Base-by-base conservation (phyloP, 2,888 invertebrate species). In the Carpatolechia fugitivella region DNA sequence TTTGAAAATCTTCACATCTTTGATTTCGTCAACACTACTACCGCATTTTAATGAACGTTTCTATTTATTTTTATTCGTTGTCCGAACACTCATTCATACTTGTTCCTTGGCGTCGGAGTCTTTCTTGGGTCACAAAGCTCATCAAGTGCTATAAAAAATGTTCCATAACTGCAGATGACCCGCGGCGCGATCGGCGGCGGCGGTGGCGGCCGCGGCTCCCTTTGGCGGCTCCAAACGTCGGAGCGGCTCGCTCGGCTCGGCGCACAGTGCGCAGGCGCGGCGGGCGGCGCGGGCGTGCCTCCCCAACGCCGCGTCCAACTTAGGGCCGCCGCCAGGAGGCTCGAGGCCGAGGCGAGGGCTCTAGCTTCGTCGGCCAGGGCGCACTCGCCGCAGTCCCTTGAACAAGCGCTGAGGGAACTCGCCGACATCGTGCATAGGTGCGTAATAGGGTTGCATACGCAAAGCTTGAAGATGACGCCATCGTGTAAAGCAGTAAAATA, bases 221-320 rank as follows among this genome's bases (percentile, higher is more conserved):
- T 85, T 54, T 88, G 89, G 89, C 83, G 90, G 33, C 76, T 87
- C 64, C 87, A 85, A 72, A 81, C 86, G 59, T 78, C 87, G 35
- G 89, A 88, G 76, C 82, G 87, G 38, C 74, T 96, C 50, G 95
- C 96, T 65, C 91, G 95, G 63, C 92, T 98, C 69, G 95, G 97
- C 72, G 93, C 94, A 16, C 94, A 95, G 63, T 98, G 97, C 84
- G 93, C 94, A 69, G 94, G 94, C 65, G 96, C 96, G 71, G 95
- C 96, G 13, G 98, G 13, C 95, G 97, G 73, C 97, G 98, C 82
- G 95, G 95, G 97, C 75, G 93, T 96, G 40, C 94, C 96, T 31
- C 95, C 78, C 80, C 78, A 63, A 71, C 74, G 67, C 74, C 81
- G 69, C 63, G 73, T 70, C 95, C 97, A 72, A 48, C 70, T 80